phyloP scores from a whole-genome alignment of 1,140 invertebrate species.

The Panonychus citri region DNA sequence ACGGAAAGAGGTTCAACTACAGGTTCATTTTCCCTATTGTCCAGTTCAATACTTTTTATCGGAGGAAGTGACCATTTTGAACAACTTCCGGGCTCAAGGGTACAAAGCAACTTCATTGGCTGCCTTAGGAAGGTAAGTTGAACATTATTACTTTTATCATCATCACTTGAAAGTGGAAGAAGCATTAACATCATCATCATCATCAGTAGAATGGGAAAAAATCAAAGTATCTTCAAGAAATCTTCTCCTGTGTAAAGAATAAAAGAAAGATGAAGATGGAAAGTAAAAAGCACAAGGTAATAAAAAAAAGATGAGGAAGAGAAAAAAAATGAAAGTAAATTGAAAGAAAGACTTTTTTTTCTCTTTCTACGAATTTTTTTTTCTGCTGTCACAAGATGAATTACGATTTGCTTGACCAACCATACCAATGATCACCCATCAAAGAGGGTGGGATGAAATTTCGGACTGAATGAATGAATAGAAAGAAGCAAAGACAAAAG shows the following conservation, averaged over 20 bases:
- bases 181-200: too few relatives aligned
- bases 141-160: background rate
- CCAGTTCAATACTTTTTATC: constrained; percentile 59
- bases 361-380: too few relatives aligned
- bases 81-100: background rate
- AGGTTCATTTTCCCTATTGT: constrained; percentile 68
- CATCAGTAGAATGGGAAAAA: background rate
- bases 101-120: constrained; percentile 68
- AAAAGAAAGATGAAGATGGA: too few relatives aligned
- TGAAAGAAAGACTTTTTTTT: background rate
- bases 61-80: constrained; percentile 44
- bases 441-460: too few relatives aligned
- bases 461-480: too few relatives aligned
- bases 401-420: too few relatives aligned
- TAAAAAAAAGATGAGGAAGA: too few relatives aligned
- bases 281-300: too few relatives aligned
- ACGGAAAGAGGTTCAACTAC: constrained; percentile 70
- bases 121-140: constrained; percentile 68
- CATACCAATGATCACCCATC: too few relatives aligned
- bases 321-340: background rate
- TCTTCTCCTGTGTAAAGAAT: too few relatives aligned
- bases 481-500: too few relatives aligned
- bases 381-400: background rate
- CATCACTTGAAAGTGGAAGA: background rate
- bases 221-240: too few relatives aligned